Conservation (phyloP, 2,888 invertebrate genomes). For the Euzetes globulus region DNA sequence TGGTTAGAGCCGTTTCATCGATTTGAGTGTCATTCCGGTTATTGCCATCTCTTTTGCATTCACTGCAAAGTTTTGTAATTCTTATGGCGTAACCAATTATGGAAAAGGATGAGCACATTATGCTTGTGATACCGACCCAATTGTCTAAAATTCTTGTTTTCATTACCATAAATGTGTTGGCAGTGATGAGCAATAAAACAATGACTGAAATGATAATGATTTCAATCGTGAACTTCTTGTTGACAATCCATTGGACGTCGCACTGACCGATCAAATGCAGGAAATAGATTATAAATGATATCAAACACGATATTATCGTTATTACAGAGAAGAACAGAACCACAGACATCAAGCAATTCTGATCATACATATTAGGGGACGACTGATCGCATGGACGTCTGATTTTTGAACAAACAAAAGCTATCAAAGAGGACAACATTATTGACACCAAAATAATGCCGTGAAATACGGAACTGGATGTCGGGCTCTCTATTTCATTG, state of each 20-base stretch:
- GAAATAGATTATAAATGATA: conserved; percentile 36
- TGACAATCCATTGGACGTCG: conserved; percentile 29
- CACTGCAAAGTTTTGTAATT: background rate
- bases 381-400: conserved; percentile 31
- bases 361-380: background rate
- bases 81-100: conserved; percentile 5
- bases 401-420: conserved; percentile 36
- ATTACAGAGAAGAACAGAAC: conserved; percentile 28
- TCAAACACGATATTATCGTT: conserved; percentile 34
- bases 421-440: conserved; percentile 35
- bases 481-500: conserved; percentile 30
- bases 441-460: conserved; percentile 34
- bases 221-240: conserved; percentile 33
- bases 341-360: background rate
- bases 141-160: background rate
- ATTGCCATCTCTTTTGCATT: background rate
- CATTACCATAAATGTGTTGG: background rate
- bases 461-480: conserved; percentile 33
- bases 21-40: background rate
- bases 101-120: background rate
- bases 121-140: background rate
- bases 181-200: conserved; percentile 1
- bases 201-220: conserved; percentile 20
- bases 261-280: conserved; percentile 38
- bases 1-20: background rate